Evolutionary conservation across 1,140 invertebrate genomes (phyloP), one percentile per base, ranked within the genome.

Genomic region (Zaprionus lachaisei): DNA sequence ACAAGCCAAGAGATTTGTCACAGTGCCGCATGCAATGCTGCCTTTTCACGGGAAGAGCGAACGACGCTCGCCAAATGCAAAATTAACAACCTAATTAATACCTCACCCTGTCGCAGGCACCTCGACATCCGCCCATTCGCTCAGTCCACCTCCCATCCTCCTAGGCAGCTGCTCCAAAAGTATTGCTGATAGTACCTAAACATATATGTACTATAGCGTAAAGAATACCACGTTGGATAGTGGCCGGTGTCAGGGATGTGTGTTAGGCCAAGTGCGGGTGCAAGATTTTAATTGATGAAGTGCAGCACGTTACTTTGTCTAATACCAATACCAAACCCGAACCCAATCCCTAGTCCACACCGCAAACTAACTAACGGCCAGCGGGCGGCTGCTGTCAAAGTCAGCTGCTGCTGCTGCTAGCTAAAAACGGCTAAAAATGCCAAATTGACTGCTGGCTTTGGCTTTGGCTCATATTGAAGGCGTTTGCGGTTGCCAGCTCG

Each of bases 71-170:
- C 81, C 84, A 87, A 89, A 87, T 87, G 84, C 84, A 87, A 87
- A 87, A 87, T 87, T 87, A 87, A 87, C 84, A 87, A 87, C 84
- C 84, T 87, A 87, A 87, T 87, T 87, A 87, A 87, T 87, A 87
- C 85, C 83, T 84, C 65, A 79, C 57, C 69, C 61, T 70, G 61
- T 71, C 72, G 73, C 26, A 54, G 26, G 22, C 72, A 84, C 74
- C 76, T 28, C 66, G 26, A 68, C 65, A 71, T 63, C 76, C 56
- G 68, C 58, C 41, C 58, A 58, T 28, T 38, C 63, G 26, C 54
- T 62, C 54, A 49, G 60, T 70, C 79, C 54, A 70, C 57, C 54
- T 14, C 31, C 17, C 63, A 24, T 20, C 44, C 38, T 20, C 37
- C 28, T 5, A 11, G 54, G 49, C 81, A 84, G 82, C 82, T 83